phyloP scores from a whole-genome alignment of 2,888 invertebrate species.

The Andrena chrysosceles region DNA sequence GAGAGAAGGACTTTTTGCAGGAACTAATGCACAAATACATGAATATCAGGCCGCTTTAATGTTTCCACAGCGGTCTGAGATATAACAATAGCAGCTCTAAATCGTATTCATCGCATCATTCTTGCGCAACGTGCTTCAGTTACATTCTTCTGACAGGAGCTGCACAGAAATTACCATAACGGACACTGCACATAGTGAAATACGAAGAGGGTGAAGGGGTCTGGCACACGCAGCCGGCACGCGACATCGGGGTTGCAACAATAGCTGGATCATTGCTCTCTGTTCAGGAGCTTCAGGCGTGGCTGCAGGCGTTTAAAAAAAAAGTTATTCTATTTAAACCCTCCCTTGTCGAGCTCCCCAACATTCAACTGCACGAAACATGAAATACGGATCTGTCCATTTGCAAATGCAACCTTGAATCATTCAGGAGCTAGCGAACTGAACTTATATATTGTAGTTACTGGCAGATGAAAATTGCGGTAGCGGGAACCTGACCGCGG shows the following conservation, averaged over 20 bases:
- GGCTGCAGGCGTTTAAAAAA: constrained; percentile 39
- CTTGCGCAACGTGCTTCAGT: constrained; percentile 65
- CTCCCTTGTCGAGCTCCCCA: neutral
- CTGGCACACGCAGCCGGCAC: constrained; percentile 73
- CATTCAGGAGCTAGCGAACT: constrained; percentile 43
- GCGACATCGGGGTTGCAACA: constrained; percentile 69
- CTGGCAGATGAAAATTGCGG: neutral
- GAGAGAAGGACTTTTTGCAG: neutral
- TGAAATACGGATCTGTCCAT: constrained; percentile 64
- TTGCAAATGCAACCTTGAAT: constrained; percentile 61
- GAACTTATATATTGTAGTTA: neutral
- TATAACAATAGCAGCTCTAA: constrained; percentile 42
- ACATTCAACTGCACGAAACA: constrained; percentile 15
- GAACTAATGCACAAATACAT: constrained; percentile 18
- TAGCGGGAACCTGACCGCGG: neutral
- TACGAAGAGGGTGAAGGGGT: constrained; percentile 20
- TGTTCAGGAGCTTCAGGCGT: constrained; percentile 31
- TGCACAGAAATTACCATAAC: constrained; percentile 77
- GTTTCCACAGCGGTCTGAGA: constrained; percentile 32
- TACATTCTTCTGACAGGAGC: constrained; percentile 62
- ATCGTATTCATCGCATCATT: constrained; percentile 60
- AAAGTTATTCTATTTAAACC: constrained; percentile 34
- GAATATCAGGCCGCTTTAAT: constrained; percentile 21
- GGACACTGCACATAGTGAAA: constrained; percentile 20
- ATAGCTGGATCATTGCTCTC: constrained; percentile 61